A percentile compares a stretch with the other conserved stretches of the same genome.
Evolutionary conservation across 2,888 invertebrate genomes (phyloP).

Genomic region (Troides aeacus): DNA sequence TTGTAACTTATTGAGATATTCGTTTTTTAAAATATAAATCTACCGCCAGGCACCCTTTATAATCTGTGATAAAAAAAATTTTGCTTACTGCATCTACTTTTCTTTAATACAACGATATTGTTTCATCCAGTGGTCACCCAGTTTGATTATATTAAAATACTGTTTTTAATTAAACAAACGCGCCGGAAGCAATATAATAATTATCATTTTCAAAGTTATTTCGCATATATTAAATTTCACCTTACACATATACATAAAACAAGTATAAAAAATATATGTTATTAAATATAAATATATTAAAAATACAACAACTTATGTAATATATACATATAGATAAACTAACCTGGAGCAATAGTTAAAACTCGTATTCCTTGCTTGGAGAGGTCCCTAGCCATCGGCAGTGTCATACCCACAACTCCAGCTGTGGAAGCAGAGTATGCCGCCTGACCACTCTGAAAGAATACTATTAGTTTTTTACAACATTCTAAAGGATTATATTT

Average conservation of each 20-base stretch:
- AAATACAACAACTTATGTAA: background rate
- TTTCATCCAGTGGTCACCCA: too few species aligned
- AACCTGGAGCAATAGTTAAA: constrained; percentile 90
- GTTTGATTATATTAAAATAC: too few species aligned
- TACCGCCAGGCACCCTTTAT: too few species aligned
- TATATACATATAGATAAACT: constrained; percentile 8
- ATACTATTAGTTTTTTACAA: background rate
- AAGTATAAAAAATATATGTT: background rate
- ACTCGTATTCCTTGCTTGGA: constrained; percentile 89
- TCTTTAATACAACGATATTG: too few species aligned
- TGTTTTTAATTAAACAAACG: too few species aligned
- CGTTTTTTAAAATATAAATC: too few species aligned
- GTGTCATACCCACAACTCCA: constrained; percentile 96
- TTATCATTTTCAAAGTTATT: background rate
- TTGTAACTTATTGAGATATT: too few species aligned
- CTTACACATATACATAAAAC: background rate
- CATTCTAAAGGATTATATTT: too few species aligned
- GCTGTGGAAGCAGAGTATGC: constrained; percentile 98
- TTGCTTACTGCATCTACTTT: too few species aligned
- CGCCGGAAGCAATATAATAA: background rate
- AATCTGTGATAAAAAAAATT: too few species aligned
- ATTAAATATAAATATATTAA: background rate
- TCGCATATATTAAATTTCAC: too few species aligned
- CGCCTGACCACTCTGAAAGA: constrained; percentile 92
- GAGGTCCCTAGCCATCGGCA: constrained; percentile 96